These are phyloP conservation scores for Palythoa grandis DNA, from an alignment of 92 coral and sea anemone genomes.

Conservation along the genomic window DNA sequence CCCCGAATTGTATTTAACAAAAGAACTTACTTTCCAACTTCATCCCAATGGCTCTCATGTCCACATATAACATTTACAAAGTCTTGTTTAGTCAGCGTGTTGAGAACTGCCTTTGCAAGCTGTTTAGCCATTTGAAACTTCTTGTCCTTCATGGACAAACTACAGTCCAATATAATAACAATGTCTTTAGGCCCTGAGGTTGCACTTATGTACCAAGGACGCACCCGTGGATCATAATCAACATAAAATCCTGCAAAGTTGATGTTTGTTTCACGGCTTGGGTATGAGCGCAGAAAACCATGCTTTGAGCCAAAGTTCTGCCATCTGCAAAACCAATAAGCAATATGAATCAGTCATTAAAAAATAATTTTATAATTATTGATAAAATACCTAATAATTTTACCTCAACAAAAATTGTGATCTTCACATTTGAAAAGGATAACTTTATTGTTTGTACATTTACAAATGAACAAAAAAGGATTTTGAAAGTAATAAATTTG, in stretches of 20 bases:
- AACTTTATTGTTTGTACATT: no score
- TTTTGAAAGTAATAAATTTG: no score
- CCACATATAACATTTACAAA: conserved; percentile 99
- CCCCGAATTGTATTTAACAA: not conserved
- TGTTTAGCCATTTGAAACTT: conserved; percentile 94
- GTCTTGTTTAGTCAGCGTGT: conserved; percentile 95
- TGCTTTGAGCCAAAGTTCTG: conserved; percentile 97
- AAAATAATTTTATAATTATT: not conserved
- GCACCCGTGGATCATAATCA: conserved; percentile 95
- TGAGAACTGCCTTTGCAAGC: conserved; percentile 92
- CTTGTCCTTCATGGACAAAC: conserved; percentile 93
- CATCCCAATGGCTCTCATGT: conserved; percentile 93
- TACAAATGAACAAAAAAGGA: no score
- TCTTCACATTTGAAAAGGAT: no score
- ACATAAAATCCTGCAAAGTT: conserved; percentile 98
- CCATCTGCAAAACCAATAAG: conserved; percentile 68
- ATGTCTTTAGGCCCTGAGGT: conserved; percentile 98
- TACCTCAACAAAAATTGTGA: no score
- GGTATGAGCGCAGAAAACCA: conserved; percentile 87
- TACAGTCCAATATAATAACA: conserved; percentile 93
- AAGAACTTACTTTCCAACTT: conserved; percentile 93
- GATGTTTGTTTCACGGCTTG: conserved; percentile 93
- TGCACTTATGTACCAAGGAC: conserved; percentile 99
- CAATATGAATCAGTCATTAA: not conserved
- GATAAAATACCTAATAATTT: no score